Evolutionary conservation across 2,113 vertebrate species (phyloP).

Genomic region (Cariama cristata): DNA sequence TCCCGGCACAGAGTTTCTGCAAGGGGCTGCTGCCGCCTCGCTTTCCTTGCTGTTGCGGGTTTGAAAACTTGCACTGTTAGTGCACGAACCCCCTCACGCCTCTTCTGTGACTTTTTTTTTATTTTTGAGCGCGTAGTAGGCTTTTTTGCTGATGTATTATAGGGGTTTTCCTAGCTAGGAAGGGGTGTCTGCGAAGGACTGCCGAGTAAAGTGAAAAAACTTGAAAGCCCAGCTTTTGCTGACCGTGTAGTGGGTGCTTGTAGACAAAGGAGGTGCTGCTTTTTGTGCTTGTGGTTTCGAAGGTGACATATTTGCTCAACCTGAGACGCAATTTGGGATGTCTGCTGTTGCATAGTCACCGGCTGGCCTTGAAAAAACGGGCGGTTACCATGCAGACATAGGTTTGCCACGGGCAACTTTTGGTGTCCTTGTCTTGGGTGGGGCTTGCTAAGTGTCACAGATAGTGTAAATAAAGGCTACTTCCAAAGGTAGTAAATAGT

Average conservation of each 20-base stretch:
- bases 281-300: background rate
- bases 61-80: fast-evolving
- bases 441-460: background rate
- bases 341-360: fast-evolving
- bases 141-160: fast-evolving
- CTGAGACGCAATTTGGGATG: fast-evolving
- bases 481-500: background rate
- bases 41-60: background rate
- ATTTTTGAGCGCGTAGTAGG: background rate
- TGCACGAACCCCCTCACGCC: background rate
- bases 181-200: background rate
- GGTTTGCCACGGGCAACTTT: fast-evolving
- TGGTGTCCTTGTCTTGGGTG: background rate
- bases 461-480: fast-evolving
- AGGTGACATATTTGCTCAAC: background rate
- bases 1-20: background rate
- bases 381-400: fast-evolving
- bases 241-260: background rate
- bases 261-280: background rate
- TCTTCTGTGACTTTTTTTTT: fast-evolving
- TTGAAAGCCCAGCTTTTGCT: background rate
- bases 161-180: no score
- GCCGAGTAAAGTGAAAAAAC: background rate
- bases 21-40: background rate
- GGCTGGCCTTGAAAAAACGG: background rate